Evolutionary conservation across 53 echinoderm and acorn worm species (phyloP), one percentile per base, ranked within the genome.

Genomic region (Mesocentrotus franciscanus): DNA sequence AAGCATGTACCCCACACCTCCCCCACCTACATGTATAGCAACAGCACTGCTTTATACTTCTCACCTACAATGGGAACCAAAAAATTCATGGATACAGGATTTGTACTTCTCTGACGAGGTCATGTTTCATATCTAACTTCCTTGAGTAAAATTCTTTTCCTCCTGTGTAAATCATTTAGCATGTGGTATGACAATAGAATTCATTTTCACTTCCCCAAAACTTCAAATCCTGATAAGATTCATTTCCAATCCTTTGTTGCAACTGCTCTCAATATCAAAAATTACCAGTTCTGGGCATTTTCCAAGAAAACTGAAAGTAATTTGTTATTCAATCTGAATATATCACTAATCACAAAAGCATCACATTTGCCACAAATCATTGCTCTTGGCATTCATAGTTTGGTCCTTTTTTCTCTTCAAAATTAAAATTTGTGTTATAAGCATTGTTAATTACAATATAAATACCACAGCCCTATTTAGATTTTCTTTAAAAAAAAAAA

Each of bases 51-150:
- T 72, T 72, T 29, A 27, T 72, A 66, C 30, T 72, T 10, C 27
- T 72, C 17, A 35, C 6, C 39, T 17, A 18, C 36, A 39, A 83
- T 15, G 13, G 42, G 83, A 42, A 76, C 76, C 0, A 42, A 16
- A 29, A 83, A 83, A 6, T 1, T 83, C 42, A 39, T 10, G 12
- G 30, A 10, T 42, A 8, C 83, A 83, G 36, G 83, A 83, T 83
- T 83, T 42, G 27, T 29, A 72, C 29, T 29, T 29, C 72, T 72
- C 72, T 59, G 27, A 59, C 90, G 29, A 89, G 90, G 59, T 89
- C 59, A 89, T 89, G 32, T 89, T 89, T 89, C 90, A 89, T 57
- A 59, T 30, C 32, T 22, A 29, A 60, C 90, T 89, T 89, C 90
- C 90, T 89, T 60, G 58, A 29, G 60, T 55, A 89, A 14, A 83